These are phyloP conservation scores for cattle (Bos taurus) DNA, from an alignment of 2,113 vertebrate genomes.

Conservation along the genomic window DNA sequence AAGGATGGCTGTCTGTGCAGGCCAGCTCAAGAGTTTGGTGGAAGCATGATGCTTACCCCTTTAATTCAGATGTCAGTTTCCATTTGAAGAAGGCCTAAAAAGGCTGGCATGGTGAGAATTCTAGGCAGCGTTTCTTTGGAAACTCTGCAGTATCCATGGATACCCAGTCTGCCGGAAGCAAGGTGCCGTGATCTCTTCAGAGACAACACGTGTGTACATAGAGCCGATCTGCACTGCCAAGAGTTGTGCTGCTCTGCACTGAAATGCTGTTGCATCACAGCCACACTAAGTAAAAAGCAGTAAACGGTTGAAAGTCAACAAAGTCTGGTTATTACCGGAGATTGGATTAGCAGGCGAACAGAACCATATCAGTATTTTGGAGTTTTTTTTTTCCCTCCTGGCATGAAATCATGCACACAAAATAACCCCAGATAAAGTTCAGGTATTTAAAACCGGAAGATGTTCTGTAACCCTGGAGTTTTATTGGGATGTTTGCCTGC, in stretches of 20 bases:
- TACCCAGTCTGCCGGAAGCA: neutral
- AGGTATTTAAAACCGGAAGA: neutral
- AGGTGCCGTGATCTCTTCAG: neutral
- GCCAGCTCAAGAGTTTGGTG: neutral
- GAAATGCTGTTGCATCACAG: neutral
- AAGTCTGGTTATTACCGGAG: neutral
- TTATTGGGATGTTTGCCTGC: neutral
- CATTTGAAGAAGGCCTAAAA: neutral
- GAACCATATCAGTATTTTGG: neutral
- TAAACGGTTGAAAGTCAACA: neutral
- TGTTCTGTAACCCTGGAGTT: neutral
- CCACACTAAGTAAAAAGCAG: neutral
- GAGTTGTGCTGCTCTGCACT: neutral
- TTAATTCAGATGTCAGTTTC: slow-evolving; percentile 43
- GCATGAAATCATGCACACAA: neutral
- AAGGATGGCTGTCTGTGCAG: neutral
- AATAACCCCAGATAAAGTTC: neutral
- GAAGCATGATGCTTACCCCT: neutral
- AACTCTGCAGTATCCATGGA: slow-evolving; percentile 14
- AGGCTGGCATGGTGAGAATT: neutral
- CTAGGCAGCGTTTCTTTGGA: slow-evolving; percentile 49
- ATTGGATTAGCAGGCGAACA: neutral
- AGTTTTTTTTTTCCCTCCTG: neutral
- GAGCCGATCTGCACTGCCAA: neutral
- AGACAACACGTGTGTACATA: neutral